Evolutionary conservation across 2,888 invertebrate species (phyloP).

Genomic region (Allolobophora icterica): DNA sequence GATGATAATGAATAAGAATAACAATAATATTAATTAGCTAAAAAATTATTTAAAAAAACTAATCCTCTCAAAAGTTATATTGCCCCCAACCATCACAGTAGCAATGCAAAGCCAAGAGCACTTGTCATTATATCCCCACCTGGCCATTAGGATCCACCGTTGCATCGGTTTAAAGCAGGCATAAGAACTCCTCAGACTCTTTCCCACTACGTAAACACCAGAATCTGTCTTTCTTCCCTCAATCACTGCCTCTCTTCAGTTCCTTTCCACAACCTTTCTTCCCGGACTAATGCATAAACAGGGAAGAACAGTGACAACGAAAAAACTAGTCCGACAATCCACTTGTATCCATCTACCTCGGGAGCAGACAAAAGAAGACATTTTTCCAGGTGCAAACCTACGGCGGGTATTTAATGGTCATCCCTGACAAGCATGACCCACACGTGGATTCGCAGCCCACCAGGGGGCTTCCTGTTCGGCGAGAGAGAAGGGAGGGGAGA

Average conservation of each 20-base stretch:
- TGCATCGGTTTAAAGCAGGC: neutral
- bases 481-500: neutral
- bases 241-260: neutral
- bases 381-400: neutral
- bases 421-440: neutral
- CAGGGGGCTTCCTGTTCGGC: constrained; percentile 26
- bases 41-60: no score
- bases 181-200: neutral
- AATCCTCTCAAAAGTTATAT: neutral
- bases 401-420: constrained; percentile 22
- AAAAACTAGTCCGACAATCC: neutral
- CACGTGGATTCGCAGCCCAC: neutral
- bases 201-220: neutral
- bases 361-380: no score
- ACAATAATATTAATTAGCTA: no score
- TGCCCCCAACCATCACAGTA: neutral
- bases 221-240: neutral
- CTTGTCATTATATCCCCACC: neutral
- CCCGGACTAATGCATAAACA: neutral
- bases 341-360: neutral
- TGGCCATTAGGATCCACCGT: neutral
- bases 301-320: neutral
- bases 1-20: neutral
- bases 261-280: neutral
- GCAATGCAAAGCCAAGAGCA: neutral